Evolutionary conservation across 2,113 vertebrate species (phyloP), one percentile per base, ranked within the genome.

Genomic region (Dromiciops gliroides): DNA sequence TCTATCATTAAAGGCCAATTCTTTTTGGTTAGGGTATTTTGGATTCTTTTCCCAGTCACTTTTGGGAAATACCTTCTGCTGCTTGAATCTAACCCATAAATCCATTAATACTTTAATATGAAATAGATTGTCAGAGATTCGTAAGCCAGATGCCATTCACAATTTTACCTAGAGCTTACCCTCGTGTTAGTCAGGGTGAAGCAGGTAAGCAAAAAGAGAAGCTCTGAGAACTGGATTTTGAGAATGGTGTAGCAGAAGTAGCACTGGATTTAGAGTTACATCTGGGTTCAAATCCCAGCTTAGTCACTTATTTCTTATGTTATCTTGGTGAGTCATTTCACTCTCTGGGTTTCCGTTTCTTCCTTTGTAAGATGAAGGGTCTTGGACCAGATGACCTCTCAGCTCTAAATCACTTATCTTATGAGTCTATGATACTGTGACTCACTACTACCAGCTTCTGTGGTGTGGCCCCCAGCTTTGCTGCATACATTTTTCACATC

Each of bases 131-230:
- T 44, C n/a, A 44, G 67, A 83, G 67, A 83, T 83, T 2, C 44
- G 67, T 44, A 83, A 83, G 67, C 6, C n/a, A 83, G 37, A 83
- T 44, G 5, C 26, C 94, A 48, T 51, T 94, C 26, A 67, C 83
- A 48, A 90, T 91, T 67, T 97, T 90, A 22, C 28, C 60, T 50
- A 94, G 49, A 16, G 25, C 53, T 93, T 50, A 94, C 56, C 48
- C 89, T 48, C 48, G 26, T 37, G 89, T 92, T 94, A 89, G 49
- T 83, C 49, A 93, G 52, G 56, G 53, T 75, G 92, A 56, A 95
- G 93, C 93, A 90, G n/a, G 92, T 67, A 50, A 95, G 56, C 89
- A 92, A 28, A 48, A 12, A 4, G 91, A 89, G 31, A 92, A 88
- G 51, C 53, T 56, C 52, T 89, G 14, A 91, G 10, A 90, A 89